Evolutionary conservation across 2,888 invertebrate genomes (phyloP).

Genomic region (Herminia tarsipennalis): DNA sequence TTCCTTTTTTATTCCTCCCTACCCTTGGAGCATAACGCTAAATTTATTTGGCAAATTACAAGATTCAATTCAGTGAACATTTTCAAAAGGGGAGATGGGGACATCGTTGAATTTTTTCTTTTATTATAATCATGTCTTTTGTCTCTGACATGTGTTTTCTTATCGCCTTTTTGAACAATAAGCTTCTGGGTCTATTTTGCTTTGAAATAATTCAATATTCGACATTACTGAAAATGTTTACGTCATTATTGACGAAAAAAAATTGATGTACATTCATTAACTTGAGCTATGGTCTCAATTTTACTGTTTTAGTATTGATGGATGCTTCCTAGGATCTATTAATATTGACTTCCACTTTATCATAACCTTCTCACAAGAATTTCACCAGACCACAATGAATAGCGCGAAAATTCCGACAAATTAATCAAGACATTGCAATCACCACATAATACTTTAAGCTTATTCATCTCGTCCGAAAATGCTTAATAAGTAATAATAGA

Average conservation of each 20-base stretch:
- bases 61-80: conserved; percentile 44
- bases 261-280: too few relatives aligned
- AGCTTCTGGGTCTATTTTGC: not conserved
- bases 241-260: too few relatives aligned
- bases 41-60: conserved; percentile 53
- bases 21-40: conserved; percentile 26
- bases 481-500: conserved; percentile 30
- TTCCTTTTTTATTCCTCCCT: conserved; percentile 26
- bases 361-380: too few relatives aligned
- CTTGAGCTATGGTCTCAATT: too few relatives aligned
- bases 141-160: conserved; percentile 21
- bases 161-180: conserved; percentile 16
- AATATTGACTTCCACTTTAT: too few relatives aligned
- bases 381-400: too few relatives aligned
- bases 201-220: too few relatives aligned
- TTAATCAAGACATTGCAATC: conserved; percentile 5
- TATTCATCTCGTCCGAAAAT: conserved; percentile 24
- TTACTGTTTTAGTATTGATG: too few relatives aligned
- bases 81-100: conserved; percentile 22
- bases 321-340: too few relatives aligned
- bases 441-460: conserved; percentile 19
- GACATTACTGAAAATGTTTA: too few relatives aligned
- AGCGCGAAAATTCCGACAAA: too few relatives aligned
- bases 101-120: conserved; percentile 20
- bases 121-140: conserved; percentile 28